A percentile compares a stretch with the other conserved stretches of the same genome.
These are phyloP conservation scores for Drosophila setosimentum DNA, from an alignment of 2,888 invertebrate genomes.

Conservation along the genomic window DNA sequence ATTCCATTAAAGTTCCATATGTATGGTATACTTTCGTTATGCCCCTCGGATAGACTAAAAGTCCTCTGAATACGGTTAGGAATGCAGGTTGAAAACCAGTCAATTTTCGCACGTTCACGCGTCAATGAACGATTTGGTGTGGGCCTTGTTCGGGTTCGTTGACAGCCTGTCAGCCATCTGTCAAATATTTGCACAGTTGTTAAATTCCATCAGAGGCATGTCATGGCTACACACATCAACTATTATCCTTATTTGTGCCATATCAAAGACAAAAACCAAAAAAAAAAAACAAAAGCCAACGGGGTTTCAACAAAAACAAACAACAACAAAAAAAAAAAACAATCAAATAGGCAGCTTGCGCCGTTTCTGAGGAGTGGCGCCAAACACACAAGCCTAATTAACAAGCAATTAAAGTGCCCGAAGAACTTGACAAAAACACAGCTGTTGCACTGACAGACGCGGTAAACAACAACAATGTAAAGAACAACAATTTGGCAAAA, in stretches of 20 bases:
- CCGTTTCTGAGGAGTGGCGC: slow-evolving; percentile 33
- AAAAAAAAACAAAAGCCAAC: not conserved
- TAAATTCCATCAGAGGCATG: slow-evolving; percentile 71
- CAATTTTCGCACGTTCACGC: slow-evolving; percentile 72
- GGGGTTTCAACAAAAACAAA: not conserved
- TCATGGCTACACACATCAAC: slow-evolving; percentile 40
- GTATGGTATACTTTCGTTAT: not conserved
- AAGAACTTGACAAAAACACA: slow-evolving; percentile 64
- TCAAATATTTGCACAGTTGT: slow-evolving; percentile 76
- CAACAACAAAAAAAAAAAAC: no score
- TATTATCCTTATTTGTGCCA: slow-evolving; percentile 56
- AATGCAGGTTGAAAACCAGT: slow-evolving; percentile 57
- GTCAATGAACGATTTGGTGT: slow-evolving; percentile 67
- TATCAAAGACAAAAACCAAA: slow-evolving; percentile 24
- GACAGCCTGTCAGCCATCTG: slow-evolving; percentile 55
- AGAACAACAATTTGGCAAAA: slow-evolving; percentile 46
- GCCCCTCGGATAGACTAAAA: slow-evolving; percentile 25
- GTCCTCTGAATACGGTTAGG: slow-evolving; percentile 1
- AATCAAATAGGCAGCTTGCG: slow-evolving; percentile 3
- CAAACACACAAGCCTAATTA: slow-evolving; percentile 71
- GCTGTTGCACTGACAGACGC: slow-evolving; percentile 55
- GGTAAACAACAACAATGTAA: slow-evolving; percentile 37
- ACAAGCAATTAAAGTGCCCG: slow-evolving; percentile 66
- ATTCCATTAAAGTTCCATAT: not conserved
- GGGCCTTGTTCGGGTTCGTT: slow-evolving; percentile 37